Conservation (phyloP, 2,888 invertebrate genomes). For the Agriotes lineatus region DNA sequence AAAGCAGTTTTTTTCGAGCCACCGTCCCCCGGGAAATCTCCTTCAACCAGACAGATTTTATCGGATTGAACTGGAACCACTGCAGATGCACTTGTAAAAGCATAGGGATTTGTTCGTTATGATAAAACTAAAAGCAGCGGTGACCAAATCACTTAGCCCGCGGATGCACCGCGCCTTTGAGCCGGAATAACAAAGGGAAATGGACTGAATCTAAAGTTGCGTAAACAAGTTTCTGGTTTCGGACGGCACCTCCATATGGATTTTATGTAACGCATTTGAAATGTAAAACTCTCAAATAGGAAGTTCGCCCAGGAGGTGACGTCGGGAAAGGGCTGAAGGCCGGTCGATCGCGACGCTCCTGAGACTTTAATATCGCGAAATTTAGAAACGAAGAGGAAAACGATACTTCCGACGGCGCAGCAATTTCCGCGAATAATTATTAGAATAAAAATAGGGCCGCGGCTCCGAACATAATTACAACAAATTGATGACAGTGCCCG, state of each 20-base stretch:
- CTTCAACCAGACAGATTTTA: constrained; percentile 34
- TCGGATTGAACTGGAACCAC: constrained; percentile 39
- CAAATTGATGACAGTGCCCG: constrained; percentile 25
- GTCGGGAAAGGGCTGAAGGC: too few species aligned
- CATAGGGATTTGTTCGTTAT: constrained; percentile 44
- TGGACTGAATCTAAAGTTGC: constrained; percentile 39
- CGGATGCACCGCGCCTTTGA: constrained; percentile 35
- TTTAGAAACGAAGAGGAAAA: too few species aligned
- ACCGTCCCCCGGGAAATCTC: constrained; percentile 32
- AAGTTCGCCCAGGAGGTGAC: too few species aligned
- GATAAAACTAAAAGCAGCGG: constrained; percentile 42
- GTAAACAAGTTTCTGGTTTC: constrained; percentile 40
- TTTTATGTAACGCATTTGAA: constrained; percentile 2
- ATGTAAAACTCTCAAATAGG: neutral
- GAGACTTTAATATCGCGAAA: too few species aligned
- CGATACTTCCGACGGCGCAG: too few species aligned
- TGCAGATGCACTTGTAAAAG: constrained; percentile 41
- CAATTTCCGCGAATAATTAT: too few species aligned
- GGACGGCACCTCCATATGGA: constrained; percentile 18
- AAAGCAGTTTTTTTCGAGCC: constrained; percentile 27
- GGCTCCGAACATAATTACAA: constrained; percentile 26
- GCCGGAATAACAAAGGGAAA: constrained; percentile 42
- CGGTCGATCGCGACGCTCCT: too few species aligned
- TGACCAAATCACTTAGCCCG: constrained; percentile 45
- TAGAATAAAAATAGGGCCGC: neutral